Percentiles rank a stretch among this genome's conserved stretches.
phyloP scores from a whole-genome alignment of 2,888 invertebrate genomes.

The Prenolepis imparis region DNA sequence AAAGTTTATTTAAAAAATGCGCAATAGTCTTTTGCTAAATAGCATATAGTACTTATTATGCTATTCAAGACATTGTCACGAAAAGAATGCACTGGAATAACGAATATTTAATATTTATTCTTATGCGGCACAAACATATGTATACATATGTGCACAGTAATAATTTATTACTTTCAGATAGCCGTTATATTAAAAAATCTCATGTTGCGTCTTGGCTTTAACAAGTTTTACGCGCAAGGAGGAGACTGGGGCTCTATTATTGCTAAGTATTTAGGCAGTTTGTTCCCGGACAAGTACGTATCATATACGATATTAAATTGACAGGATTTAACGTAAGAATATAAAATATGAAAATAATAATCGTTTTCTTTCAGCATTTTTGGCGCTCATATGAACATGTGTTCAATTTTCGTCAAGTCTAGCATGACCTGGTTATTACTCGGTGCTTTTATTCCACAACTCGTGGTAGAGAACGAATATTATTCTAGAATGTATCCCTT shows the following conservation, averaged over 20 bases:
- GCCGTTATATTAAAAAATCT: slow-evolving; percentile 87
- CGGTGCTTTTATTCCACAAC: slow-evolving; percentile 88
- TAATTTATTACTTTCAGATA: slow-evolving; percentile 77
- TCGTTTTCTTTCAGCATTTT: slow-evolving; percentile 82
- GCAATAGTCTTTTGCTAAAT: neutral
- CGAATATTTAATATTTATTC: neutral
- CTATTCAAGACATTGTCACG: neutral
- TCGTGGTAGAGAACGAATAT: slow-evolving; percentile 88
- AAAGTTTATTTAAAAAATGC: neutral
- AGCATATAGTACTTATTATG: neutral
- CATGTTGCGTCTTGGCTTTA: slow-evolving; percentile 88
- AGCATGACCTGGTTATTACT: slow-evolving; percentile 85
- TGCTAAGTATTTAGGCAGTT: slow-evolving; percentile 85
- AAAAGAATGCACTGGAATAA: neutral
- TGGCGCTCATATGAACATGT: slow-evolving; percentile 91
- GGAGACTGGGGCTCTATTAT: slow-evolving; percentile 90
- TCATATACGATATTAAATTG: neutral
- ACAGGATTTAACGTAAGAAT: neutral
- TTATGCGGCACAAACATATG: neutral
- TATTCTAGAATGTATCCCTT: slow-evolving; percentile 88
- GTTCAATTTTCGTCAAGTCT: slow-evolving; percentile 82
- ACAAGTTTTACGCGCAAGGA: slow-evolving; percentile 88
- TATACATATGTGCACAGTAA: neutral
- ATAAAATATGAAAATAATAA: neutral
- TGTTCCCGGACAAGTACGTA: slow-evolving; percentile 86